Evolutionary conservation across 2,113 vertebrate species (phyloP).

Genomic region (Varanus salvator): DNA sequence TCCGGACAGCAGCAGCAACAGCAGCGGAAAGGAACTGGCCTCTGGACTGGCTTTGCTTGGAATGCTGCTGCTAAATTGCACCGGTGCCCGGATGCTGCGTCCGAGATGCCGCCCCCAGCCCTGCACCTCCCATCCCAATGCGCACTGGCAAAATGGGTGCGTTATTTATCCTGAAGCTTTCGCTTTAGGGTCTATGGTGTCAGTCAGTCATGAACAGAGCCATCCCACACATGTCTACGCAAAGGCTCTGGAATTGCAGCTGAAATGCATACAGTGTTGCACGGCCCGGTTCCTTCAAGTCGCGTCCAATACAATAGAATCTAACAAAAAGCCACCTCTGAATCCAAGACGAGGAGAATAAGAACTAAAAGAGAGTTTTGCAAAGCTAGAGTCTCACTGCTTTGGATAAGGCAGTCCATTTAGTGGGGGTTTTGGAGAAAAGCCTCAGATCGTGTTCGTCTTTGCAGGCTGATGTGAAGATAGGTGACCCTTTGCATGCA

Average conservation of each 20-base stretch:
- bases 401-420: too few species aligned
- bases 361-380: not conserved
- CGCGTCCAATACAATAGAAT: not conserved
- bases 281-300: not conserved
- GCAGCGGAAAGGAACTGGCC: not conserved
- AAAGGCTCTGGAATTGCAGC: too few species aligned
- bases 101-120: not conserved
- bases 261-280: not conserved
- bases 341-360: not conserved
- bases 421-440: too few species aligned
- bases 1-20: not conserved
- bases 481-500: too few species aligned
- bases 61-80: not conserved
- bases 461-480: too few species aligned
- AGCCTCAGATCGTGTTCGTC: too few species aligned
- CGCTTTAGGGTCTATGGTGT: not conserved
- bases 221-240: too few species aligned
- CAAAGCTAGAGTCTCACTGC: not conserved
- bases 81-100: not conserved
- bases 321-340: too few species aligned
- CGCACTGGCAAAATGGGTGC: not conserved
- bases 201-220: not conserved
- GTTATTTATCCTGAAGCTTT: not conserved
- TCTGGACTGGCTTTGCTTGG: not conserved
- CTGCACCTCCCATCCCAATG: not conserved